Conservation (phyloP, 1,140 invertebrate genomes). For the Capitella teleta region DNA sequence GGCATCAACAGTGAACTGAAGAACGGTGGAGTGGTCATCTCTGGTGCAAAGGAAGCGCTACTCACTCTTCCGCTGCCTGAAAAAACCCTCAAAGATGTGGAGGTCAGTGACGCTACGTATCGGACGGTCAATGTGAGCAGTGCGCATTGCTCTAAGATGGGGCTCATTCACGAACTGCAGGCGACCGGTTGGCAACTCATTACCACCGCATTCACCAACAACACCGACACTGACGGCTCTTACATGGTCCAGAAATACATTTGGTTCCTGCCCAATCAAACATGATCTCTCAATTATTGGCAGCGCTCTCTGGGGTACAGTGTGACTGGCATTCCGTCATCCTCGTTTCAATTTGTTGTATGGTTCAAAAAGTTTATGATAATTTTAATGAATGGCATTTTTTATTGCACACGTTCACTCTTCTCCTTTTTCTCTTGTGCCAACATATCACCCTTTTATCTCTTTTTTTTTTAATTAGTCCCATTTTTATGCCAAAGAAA, state of each 20-base stretch:
- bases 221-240: conserved; percentile 14
- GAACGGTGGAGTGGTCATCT: conserved; percentile 14
- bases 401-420: no score
- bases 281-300: no score
- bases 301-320: no score
- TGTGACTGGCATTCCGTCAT: no score
- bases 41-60: conserved; percentile 10
- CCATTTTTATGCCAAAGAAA: no score
- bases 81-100: conserved; percentile 11
- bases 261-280: conserved; percentile 13
- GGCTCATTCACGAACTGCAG: conserved; percentile 13
- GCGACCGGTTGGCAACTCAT: conserved; percentile 12
- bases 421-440: no score
- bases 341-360: no score
- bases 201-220: conserved; percentile 12
- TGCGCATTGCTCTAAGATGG: conserved; percentile 11
- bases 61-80: conserved; percentile 12
- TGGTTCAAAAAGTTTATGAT: no score
- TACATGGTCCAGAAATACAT: conserved; percentile 18
- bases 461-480: no score
- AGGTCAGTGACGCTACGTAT: conserved; percentile 6
- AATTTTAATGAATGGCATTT: no score
- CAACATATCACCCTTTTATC: no score
- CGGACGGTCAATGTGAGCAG: conserved; percentile 13
- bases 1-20: conserved; percentile 13